Conservation (phyloP, 2,888 invertebrate species). For the Conchocele bisecta region DNA sequence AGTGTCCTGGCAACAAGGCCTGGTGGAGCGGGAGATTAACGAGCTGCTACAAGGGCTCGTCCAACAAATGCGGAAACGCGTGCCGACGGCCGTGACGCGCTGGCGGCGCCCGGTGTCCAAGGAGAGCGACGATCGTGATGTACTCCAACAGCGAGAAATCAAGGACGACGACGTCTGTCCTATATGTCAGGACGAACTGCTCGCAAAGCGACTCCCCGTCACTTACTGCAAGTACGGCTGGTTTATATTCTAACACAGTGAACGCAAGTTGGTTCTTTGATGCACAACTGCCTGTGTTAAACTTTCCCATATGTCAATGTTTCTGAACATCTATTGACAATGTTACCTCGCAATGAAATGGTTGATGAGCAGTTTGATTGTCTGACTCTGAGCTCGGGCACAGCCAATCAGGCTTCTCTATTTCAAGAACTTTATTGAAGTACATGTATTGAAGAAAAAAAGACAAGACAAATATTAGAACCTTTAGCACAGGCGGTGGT, state of each 20-base stretch:
- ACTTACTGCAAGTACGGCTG: constrained; percentile 81
- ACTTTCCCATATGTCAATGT: too few relatives aligned
- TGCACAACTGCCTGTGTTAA: too few relatives aligned
- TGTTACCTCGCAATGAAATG: too few relatives aligned
- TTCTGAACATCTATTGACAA: too few relatives aligned
- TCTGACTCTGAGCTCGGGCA: too few relatives aligned
- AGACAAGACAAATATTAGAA: too few relatives aligned
- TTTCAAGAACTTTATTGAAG: too few relatives aligned
- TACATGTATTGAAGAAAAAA: too few relatives aligned
- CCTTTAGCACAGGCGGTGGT: too few relatives aligned
- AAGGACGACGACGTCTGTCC: constrained; percentile 82
- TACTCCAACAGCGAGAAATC: constrained; percentile 78
- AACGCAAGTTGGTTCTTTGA: too few relatives aligned
- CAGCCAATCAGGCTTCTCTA: too few relatives aligned
- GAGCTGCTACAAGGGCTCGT: constrained; percentile 75
- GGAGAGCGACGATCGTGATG: constrained; percentile 64
- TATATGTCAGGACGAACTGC: constrained; percentile 82
- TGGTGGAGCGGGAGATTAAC: constrained; percentile 82
- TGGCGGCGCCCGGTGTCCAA: constrained; percentile 55
- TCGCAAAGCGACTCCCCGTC: constrained; percentile 80
- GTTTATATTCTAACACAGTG: neutral
- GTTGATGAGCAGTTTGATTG: too few relatives aligned
- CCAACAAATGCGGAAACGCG: constrained; percentile 56
- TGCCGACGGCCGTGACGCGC: constrained; percentile 45
- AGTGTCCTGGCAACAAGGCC: constrained; percentile 83